Base-by-base conservation (phyloP, 2,797 vertebrate genomes). In the Brotogeris chrysoptera region DNA sequence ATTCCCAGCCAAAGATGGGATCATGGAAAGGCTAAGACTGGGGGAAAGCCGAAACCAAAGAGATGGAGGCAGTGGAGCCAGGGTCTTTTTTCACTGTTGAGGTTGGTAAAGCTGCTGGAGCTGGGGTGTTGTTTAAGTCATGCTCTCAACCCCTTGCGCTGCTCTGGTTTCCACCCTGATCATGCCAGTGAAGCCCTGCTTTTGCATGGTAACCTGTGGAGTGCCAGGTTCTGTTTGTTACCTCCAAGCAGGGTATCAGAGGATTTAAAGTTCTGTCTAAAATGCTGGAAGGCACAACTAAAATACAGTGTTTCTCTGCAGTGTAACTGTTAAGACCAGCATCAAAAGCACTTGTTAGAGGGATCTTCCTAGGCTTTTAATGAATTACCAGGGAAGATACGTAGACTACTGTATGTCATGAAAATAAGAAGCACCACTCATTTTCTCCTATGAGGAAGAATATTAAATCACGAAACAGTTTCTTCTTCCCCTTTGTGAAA, bases 261-360 rank as follows among this genome's bases (percentile, higher is more conserved):
- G 53, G 32, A 13, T 21, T 61, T 32, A 4, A 2, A 13, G n/a
- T 15, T 2, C 14, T 59, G 3, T 6, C 55, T 71, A 3, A 10
- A 65, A 11, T 0, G 1, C 9, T 30, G 65, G 39, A 32, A 68
- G 10, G 17, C 15, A 4, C 6, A 10, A 34, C 36, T 44, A 0
- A 44, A n/a, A 18, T 8, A 8, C 4, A 0, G 11, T 3, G 9
- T 32, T 66, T 70, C 38, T 55, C 44, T 41, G 6, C 17, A 28
- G 18, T 10, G 43, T 20, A 21, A 10, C 5, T 24, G 23, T 32
- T 65, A 50, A 36, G 76, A 60, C 55, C 57, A 59, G 25, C 49
- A 13, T 12, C 47, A 38, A 19, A 61, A 64, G 3, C 12, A 0
- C 20, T 59, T 15, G 20, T 60, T 7, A 28, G 52, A 77, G 28